Conservation (phyloP, 2,797 vertebrate genomes). For the Buceros bicornis region DNA sequence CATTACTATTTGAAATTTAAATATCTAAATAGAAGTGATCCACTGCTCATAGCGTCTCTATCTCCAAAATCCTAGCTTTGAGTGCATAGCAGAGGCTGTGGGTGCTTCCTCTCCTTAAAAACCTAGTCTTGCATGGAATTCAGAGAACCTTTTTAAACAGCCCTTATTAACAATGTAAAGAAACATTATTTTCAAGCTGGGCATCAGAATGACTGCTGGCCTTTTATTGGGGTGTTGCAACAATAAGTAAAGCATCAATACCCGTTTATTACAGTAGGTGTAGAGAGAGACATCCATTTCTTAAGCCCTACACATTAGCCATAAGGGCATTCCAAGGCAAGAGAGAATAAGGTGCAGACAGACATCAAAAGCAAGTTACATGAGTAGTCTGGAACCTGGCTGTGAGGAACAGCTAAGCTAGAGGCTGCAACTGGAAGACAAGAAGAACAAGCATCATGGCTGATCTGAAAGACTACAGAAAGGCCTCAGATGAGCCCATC, state of each 20-base stretch:
- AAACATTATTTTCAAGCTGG: not conserved
- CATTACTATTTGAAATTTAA: not conserved
- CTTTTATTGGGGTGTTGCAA: not conserved
- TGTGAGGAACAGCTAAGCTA: not conserved
- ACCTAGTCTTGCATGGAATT: not conserved
- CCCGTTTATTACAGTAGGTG: not conserved
- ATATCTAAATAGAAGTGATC: not conserved
- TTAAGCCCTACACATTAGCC: not conserved
- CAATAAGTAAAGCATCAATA: not conserved
- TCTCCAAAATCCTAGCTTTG: not conserved
- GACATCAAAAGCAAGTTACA: not conserved
- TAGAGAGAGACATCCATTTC: not conserved
- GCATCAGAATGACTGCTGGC: not conserved
- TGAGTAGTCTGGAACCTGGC: not conserved
- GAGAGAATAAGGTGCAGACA: not conserved
- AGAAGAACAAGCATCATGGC: not conserved
- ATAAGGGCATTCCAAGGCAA: not conserved
- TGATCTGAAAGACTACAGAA: not conserved
- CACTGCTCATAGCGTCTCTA: not conserved
- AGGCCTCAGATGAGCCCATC: not conserved
- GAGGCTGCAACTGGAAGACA: not conserved
- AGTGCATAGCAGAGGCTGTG: not conserved
- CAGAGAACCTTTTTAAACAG: not conserved
- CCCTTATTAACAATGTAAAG: not conserved
- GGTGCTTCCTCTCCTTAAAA: not conserved